Base-by-base conservation (phyloP, 2,888 invertebrate species). In the Aleiodes leptofemur region DNA sequence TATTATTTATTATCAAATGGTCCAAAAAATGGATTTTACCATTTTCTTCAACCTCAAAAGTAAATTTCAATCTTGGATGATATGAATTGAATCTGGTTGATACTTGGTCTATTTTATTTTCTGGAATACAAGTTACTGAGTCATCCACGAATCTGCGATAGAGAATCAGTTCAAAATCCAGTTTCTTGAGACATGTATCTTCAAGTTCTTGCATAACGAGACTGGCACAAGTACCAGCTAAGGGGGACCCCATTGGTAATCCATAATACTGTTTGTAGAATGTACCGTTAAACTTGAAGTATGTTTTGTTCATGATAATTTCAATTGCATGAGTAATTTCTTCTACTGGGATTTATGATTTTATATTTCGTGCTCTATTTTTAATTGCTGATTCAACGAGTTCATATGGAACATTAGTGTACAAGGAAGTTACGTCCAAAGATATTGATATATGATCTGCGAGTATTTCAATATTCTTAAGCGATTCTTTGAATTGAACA, bases 261-360 rank as follows among this genome's bases (percentile, higher is more conserved):
- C 53, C 53, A 3, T 53, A 14, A 14, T 14, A 14, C 13, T 53
- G 53, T 14, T 53, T 13, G 13, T 53, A 53, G 5, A 14, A 53
- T 53, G 2, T 53, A 5, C 9, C n/a, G 13, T 53, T 53, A 11
- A 53, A 53, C 9, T 53, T 14, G 14, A 53, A 53, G 9, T 53
- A 53, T 53, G 53, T 53, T 5, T 53, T 53, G 5, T 11, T 53
- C 53, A 53, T 53, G 5, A 53, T 53, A 5, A 14, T 53, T 53
- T 53, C 53, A 34, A 59, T 59, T 59, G 34, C 59, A 13, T n/a
- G 31, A 7, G 34, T 34, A n/a, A 59, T 59, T 7, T 59, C 59
- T 6, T 7, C 14, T 5, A 34, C 13, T 13, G 34, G 34, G 11
- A 34, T 7, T 34, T n/a, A n/a, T 34, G 31, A n/a, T 34, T 59